Evolutionary conservation across 2,888 invertebrate genomes (phyloP).

Genomic region (Villa cingulata): DNA sequence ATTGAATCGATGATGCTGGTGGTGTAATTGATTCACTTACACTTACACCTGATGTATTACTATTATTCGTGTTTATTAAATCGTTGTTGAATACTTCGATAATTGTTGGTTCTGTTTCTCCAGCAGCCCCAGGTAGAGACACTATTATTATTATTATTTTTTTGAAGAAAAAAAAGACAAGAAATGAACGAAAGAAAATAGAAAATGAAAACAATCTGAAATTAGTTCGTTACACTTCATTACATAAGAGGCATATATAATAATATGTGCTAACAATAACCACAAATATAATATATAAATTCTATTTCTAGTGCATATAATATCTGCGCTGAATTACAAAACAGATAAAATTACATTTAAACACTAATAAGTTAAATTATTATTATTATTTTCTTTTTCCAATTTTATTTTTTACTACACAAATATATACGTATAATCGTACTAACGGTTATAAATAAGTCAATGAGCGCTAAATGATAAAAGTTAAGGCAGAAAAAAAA

Average conservation of each 20-base stretch:
- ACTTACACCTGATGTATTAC: not conserved
- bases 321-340: too few relatives aligned
- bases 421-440: too few relatives aligned
- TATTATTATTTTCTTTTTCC: too few relatives aligned
- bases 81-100: slow-evolving; percentile 29
- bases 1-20: not conserved
- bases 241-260: slow-evolving; percentile 2
- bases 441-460: too few relatives aligned
- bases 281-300: not conserved
- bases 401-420: too few relatives aligned
- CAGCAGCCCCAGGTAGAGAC: slow-evolving; percentile 34
- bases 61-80: slow-evolving; percentile 4
- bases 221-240: not conserved
- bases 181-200: not conserved
- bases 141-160: slow-evolving; percentile 24
- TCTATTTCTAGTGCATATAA: slow-evolving; percentile 5
- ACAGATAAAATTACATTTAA: not conserved
- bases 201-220: not conserved
- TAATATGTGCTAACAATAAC: not conserved
- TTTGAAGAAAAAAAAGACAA: too few relatives aligned
- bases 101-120: slow-evolving; percentile 31
- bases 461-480: too few relatives aligned
- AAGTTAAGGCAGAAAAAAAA: too few relatives aligned
- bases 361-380: too few relatives aligned
- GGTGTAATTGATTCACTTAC: not conserved